Evolutionary conservation across 2,797 vertebrate genomes (phyloP), one percentile per base, ranked within the genome.

Genomic region (Hybognathus amarus): DNA sequence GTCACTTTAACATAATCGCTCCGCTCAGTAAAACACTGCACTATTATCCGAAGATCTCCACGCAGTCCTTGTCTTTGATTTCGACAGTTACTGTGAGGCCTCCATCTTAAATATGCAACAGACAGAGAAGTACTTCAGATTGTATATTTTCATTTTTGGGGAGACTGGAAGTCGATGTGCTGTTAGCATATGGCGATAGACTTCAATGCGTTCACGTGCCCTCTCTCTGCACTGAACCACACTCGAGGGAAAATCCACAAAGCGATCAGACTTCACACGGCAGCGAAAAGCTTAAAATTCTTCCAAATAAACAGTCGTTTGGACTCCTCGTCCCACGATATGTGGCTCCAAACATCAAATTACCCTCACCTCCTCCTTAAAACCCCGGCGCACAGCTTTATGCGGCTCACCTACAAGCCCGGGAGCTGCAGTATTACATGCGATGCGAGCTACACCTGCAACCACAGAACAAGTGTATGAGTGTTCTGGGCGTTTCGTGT

Each of bases 391-490:
- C 56, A 79, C 80, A 79, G 30, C n/a, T 80, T 86, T 42, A 68
- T 61, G 52, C 61, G 1, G 20, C 76, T 68, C 30, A 30, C 33
- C 63, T 79, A 83, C 80, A 79, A 86, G 85, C 76, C 68, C 45
- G 54, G 54, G 82, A 83, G 82, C 82, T 83, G 76, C 80, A 83
- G 69, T 52, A 79, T 83, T 79, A 50, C 77, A 80, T 80, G 42
- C 42, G 54, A 85, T 77, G 18, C 69, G 93, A 95, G 94, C 95
- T 97, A 97, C 97, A 98, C 97, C 97, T 98, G 97, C 91, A 96
- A 95, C 95, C 66, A 94, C 94, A 92, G 96, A 98, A 98, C 97
- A 98, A 98, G 97, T 98, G 97, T 97, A 97, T 96, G 96, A 96
- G 96, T 96, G 96, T 97, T n/a, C 95, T 95, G 81, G 87, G 92